phyloP scores from a whole-genome alignment of 2,113 vertebrate species.

The Protobothrops flavoviridis region DNA sequence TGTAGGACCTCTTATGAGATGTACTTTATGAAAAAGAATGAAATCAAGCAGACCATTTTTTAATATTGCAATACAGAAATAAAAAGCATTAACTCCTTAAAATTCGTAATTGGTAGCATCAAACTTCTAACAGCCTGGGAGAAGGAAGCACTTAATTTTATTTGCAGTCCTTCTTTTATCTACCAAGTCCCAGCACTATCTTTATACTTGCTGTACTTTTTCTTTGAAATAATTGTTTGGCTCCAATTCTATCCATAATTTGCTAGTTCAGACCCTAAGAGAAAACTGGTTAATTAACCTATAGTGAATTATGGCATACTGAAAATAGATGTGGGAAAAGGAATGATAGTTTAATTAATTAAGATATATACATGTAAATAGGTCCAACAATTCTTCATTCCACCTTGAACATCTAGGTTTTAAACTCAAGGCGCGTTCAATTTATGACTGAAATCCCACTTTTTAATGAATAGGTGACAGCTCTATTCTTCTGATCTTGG shows the following conservation, averaged over 20 bases:
- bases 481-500: not conserved
- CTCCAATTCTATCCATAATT: not conserved
- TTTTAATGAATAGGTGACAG: not conserved
- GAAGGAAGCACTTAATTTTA: not conserved
- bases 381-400: not conserved
- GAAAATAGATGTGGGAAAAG: not conserved
- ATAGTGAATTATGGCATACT: not conserved
- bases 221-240: not conserved
- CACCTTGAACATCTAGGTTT: not conserved
- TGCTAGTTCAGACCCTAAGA: not conserved
- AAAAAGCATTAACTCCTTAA: not conserved
- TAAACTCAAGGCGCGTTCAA: not conserved
- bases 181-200: not conserved
- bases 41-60: not conserved
- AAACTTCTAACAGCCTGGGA: not conserved
- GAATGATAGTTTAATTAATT: not conserved
- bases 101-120: not conserved
- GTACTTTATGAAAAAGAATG: not conserved
- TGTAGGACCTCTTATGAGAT: not conserved
- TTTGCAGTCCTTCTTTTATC: not conserved
- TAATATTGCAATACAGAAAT: not conserved
- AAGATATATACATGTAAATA: not conserved
- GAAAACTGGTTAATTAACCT: not conserved
- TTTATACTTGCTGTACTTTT: not conserved
- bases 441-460: not conserved